These are phyloP conservation scores for Leucopsar rothschildi DNA, from an alignment of 2,113 vertebrate genomes.

Conservation along the genomic window DNA sequence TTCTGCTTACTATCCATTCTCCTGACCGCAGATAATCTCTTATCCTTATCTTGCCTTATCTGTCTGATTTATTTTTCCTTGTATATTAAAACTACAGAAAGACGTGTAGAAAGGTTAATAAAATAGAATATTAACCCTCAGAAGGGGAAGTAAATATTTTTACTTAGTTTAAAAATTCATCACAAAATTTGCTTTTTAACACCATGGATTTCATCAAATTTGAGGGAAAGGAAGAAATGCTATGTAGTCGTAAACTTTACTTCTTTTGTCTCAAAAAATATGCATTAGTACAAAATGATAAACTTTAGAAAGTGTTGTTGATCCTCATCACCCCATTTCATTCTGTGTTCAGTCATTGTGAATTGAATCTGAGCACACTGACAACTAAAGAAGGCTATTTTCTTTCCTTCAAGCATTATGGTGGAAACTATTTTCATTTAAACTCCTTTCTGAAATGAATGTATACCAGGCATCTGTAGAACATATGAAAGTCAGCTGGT, in stretches of 20 bases:
- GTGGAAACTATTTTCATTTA: neutral
- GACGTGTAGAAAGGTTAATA: neutral
- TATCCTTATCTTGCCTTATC: neutral
- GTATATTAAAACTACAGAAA: constrained; percentile 12
- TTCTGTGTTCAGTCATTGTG: neutral
- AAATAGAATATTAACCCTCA: neutral
- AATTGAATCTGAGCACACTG: neutral
- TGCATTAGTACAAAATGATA: neutral
- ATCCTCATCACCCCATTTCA: neutral
- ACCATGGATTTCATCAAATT: neutral
- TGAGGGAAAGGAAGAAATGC: neutral
- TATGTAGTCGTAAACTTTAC: neutral
- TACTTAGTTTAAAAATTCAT: neutral
- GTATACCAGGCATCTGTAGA: neutral
- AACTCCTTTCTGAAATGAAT: neutral
- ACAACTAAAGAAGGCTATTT: neutral
- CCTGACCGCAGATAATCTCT: neutral
- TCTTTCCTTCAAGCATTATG: neutral
- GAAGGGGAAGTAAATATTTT: neutral
- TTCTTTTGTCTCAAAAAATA: neutral
- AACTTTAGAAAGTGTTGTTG: neutral
- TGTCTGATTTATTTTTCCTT: neutral
- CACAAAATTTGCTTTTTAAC: neutral
- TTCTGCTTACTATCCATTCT: neutral
- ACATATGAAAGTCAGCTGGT: neutral